Evolutionary conservation across 2,797 vertebrate genomes (phyloP), one percentile per base, ranked within the genome.

Genomic region (Chrysocyon brachyurus): DNA sequence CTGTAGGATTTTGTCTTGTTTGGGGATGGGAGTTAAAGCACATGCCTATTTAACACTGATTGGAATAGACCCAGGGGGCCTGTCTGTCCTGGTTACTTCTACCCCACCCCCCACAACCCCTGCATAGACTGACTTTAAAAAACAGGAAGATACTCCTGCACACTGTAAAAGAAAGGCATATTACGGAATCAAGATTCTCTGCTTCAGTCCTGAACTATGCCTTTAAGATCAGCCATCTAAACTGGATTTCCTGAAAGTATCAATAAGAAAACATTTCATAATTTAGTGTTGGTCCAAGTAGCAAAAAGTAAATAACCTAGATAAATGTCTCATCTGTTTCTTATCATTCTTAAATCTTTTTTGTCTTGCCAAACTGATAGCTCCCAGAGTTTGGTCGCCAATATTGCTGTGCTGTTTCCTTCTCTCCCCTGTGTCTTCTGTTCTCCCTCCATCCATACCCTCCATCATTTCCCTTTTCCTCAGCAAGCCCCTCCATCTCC

Each of bases 221-320:
- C 15, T 12, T 93, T n/a, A 93, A 95, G 73, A 78, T 93, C 84
- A 73, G 79, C 79, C 75, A 90, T 91, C 83, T 96, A 84, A 96
- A 87, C 96, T 92, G 92, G 81, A 90, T 89, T 84, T 97, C 91
- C 73, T 83, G 82, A 87, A 97, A 83, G 5, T 73, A 63, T 78
- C 52, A 77, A 61, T 95, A 95, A 97, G 79, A 97, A 94, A 95
- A 66, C 6, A 57, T 22, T 36, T 28, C 82, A 59, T 79, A 66
- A 17, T 54, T 92, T 31, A 86, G 26, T 87, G 63, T 83, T 49
- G 57, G 33, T 83, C 73, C 86, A 86, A 70, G 52, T 59, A 73
- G 22, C 78, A 89, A 94, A 93, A 96, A 79, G n/a, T 95, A n/a
- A 84, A 91, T 85, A 94, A 82, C 49, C 9, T 40, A 77, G 73